Evolutionary conservation across 2,888 invertebrate species (phyloP), one percentile per base, ranked within the genome.

Genomic region (Coenonympha arcania): DNA sequence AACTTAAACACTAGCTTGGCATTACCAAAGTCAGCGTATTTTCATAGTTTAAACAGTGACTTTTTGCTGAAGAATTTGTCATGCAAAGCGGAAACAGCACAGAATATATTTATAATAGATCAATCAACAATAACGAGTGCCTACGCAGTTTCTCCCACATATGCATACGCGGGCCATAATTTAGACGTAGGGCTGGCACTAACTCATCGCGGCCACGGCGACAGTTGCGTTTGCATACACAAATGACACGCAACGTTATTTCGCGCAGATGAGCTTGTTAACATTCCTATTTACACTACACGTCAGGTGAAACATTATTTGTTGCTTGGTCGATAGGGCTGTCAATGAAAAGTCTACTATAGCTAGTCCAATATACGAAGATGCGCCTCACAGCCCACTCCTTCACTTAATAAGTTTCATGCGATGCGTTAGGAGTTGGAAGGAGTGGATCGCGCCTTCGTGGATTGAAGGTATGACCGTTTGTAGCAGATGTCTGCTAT

Each of bases 121-220:
- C 65, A 64, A 65, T 67, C 66, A 62, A 57, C 39, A 49, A 75
- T 80, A 80, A 80, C 81, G 79, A 81, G 77, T 68, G 24, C 22
- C 39, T 39, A 39, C 9, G 11, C 15, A 59, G 61, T 67, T 69
- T 74, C 71, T 64, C 68, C 67, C 78, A 78, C 79, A 82, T 83
- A 83, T 84, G 82, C 81, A 82, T 82, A 76, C 62, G 67, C 70
- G 73, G 69, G 64, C 79, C 68, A 82, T 84, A 82, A 83, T 79
- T 84, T 76, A 82, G 79, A 69, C 75, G 71, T 76, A 64, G 75
- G 62, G 62, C 62, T 64, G 60, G 61, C 68, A 59, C 66, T 81
- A 79, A 76, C 75, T 83, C 83, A 83, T 81, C 79, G 69, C 42
- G 28, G 56, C 51, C 64, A n/a, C 58, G 69, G 55, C 58, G 80